A percentile compares a stretch with the other conserved stretches of the same genome.
Conservation (phyloP, 23 tunicate genomes). For the Styela clava region DNA sequence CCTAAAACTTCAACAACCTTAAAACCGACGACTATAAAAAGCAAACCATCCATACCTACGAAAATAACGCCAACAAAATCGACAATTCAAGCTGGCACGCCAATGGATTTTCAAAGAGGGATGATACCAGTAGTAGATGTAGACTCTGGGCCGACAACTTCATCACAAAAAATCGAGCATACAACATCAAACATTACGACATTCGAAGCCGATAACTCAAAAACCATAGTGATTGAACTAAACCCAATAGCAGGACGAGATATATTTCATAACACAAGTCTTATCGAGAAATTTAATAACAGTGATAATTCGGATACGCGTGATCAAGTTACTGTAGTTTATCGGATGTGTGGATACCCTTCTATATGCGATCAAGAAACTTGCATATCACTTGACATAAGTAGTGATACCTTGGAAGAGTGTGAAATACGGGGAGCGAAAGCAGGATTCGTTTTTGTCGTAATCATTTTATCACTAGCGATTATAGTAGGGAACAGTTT, state of each 20-base stretch:
- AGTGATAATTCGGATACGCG: not conserved
- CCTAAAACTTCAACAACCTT: too few relatives aligned
- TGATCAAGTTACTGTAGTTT: not conserved
- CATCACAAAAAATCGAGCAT: too few relatives aligned
- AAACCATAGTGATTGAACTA: not conserved
- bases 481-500: slow-evolving; percentile 21
- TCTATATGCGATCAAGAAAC: slow-evolving; percentile 14
- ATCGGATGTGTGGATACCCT: slow-evolving; percentile 15
- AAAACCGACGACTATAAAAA: too few relatives aligned
- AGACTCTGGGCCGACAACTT: too few relatives aligned
- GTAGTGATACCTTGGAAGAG: not conserved
- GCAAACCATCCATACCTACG: too few relatives aligned
- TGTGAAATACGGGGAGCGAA: slow-evolving; percentile 22
- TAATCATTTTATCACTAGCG: slow-evolving; percentile 1
- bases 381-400: not conserved
- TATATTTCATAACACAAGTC: not conserved
- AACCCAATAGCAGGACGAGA: not conserved
- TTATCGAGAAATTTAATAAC: not conserved
- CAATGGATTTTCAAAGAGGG: too few relatives aligned
- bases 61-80: too few relatives aligned
- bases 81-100: too few relatives aligned
- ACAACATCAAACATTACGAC: too few relatives aligned
- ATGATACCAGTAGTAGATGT: too few relatives aligned
- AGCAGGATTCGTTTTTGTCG: slow-evolving; percentile 7
- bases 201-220: not conserved